These are phyloP conservation scores for Ophion obscuratus DNA, from an alignment of 2,888 invertebrate genomes.

Conservation along the genomic window DNA sequence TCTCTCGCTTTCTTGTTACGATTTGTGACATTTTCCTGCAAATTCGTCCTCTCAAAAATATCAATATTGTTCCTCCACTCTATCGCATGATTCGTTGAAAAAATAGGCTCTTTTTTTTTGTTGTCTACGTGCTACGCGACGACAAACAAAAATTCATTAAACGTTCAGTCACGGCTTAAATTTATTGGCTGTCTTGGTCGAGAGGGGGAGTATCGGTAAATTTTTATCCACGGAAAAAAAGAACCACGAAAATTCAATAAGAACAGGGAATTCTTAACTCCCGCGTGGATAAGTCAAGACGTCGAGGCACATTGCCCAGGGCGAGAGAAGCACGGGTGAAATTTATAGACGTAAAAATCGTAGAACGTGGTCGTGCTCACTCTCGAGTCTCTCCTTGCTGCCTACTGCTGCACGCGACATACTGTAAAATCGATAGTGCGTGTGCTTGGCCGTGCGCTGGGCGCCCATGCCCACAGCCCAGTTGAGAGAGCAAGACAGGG, in stretches of 20 bases:
- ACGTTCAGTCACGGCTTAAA: conserved; percentile 44
- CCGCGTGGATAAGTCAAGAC: conserved; percentile 60
- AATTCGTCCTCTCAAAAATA: too few species aligned
- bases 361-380: conserved; percentile 59
- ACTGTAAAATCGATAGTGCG: conserved; percentile 68
- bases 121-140: conserved; percentile 14
- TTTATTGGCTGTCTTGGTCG: conserved; percentile 47
- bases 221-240: conserved; percentile 44
- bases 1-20: too few species aligned
- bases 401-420: conserved; percentile 64
- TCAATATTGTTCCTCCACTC: too few species aligned
- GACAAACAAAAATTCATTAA: conserved; percentile 38
- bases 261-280: conserved; percentile 54
- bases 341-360: conserved; percentile 67
- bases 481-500: conserved; percentile 65
- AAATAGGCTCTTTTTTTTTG: too few species aligned
- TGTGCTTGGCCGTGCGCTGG: conserved; percentile 55
- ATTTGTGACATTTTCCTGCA: too few species aligned
- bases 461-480: conserved; percentile 54
- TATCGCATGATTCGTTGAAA: too few species aligned
- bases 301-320: conserved; percentile 37
- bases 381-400: conserved; percentile 38
- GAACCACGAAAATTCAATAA: conserved; percentile 55
- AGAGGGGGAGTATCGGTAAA: conserved; percentile 43
- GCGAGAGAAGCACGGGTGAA: conserved; percentile 51